Evolutionary conservation across 2,888 invertebrate species (phyloP).

Genomic region (Neoascia interrupta): DNA sequence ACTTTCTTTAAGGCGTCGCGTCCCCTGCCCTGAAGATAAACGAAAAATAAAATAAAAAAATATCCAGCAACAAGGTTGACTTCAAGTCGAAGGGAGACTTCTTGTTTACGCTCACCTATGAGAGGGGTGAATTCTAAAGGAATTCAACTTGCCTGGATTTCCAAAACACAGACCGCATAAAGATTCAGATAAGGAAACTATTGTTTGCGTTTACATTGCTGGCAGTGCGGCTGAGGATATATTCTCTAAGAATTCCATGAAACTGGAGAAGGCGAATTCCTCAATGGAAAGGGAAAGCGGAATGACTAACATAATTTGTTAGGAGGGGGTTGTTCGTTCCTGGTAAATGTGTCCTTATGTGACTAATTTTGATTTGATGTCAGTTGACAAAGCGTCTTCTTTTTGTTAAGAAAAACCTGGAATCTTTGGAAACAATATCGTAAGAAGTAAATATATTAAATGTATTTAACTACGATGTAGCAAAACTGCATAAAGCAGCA

Average conservation of each 20-base stretch:
- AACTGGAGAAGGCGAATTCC: slow-evolving; percentile 21
- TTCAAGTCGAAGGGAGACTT: slow-evolving; percentile 25
- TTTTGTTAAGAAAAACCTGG: too few relatives aligned
- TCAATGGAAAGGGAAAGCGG: slow-evolving; percentile 28
- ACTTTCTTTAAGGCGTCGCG: slow-evolving; percentile 57
- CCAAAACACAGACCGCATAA: slow-evolving; percentile 20
- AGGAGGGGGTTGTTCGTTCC: too few relatives aligned
- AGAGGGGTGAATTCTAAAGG: slow-evolving; percentile 54
- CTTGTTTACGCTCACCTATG: slow-evolving; percentile 8
- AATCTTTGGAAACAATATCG: too few relatives aligned
- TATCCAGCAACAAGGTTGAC: neutral
- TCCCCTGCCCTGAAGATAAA: slow-evolving; percentile 22
- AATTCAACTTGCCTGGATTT: slow-evolving; percentile 37
- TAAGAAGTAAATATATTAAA: too few relatives aligned
- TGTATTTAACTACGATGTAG: too few relatives aligned
- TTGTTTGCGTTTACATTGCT: slow-evolving; percentile 31
- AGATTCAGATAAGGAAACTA: slow-evolving; percentile 54
- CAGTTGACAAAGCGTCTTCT: too few relatives aligned
- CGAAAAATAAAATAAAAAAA: slow-evolving; percentile 13
- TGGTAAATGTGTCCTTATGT: too few relatives aligned
- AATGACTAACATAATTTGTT: too few relatives aligned
- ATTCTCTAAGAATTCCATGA: slow-evolving; percentile 35
- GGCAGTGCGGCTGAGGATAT: slow-evolving; percentile 20
- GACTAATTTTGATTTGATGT: too few relatives aligned
- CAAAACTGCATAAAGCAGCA: too few relatives aligned